Conservation (phyloP, 1,140 invertebrate genomes). For the Euwallacea fornicatus region DNA sequence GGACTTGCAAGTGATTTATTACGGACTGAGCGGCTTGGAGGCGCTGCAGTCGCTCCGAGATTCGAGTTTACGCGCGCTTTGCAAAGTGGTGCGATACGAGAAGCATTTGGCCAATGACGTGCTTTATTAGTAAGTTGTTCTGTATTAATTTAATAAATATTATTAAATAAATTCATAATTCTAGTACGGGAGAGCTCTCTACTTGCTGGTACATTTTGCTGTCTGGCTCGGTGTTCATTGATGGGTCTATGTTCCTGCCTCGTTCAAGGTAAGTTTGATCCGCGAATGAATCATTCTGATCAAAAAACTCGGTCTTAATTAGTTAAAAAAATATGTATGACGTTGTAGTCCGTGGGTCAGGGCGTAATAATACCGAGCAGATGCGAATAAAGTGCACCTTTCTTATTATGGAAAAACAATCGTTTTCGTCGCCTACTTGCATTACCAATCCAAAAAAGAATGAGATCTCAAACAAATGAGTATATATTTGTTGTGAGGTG, state of each 20-base stretch:
- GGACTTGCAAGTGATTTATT: constrained; percentile 78
- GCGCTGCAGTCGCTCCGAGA: constrained; percentile 72
- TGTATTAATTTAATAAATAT: constrained; percentile 12
- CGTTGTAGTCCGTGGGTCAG: no score
- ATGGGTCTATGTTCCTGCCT: constrained; percentile 84
- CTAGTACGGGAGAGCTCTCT: constrained; percentile 76
- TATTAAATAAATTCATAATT: constrained; percentile 40
- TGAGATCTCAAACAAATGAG: no score
- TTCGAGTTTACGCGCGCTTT: constrained; percentile 68
- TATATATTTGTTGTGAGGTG: no score
- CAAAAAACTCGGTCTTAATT: no score
- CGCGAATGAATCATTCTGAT: no score
- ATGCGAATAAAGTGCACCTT: no score
- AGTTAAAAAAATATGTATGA: no score
- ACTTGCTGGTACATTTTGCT: constrained; percentile 84
- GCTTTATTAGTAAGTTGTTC: constrained; percentile 71
- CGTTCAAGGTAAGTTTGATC: constrained; percentile 70
- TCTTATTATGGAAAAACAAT: no score
- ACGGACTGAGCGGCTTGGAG: constrained; percentile 73
- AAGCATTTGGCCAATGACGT: constrained; percentile 78
- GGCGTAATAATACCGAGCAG: no score
- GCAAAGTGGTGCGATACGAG: constrained; percentile 73
- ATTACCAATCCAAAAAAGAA: no score
- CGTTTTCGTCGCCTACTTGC: no score
- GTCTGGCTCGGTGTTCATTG: constrained; percentile 86